These are phyloP conservation scores for Petroica traversi DNA, from an alignment of 2,113 vertebrate species.

Conservation along the genomic window DNA sequence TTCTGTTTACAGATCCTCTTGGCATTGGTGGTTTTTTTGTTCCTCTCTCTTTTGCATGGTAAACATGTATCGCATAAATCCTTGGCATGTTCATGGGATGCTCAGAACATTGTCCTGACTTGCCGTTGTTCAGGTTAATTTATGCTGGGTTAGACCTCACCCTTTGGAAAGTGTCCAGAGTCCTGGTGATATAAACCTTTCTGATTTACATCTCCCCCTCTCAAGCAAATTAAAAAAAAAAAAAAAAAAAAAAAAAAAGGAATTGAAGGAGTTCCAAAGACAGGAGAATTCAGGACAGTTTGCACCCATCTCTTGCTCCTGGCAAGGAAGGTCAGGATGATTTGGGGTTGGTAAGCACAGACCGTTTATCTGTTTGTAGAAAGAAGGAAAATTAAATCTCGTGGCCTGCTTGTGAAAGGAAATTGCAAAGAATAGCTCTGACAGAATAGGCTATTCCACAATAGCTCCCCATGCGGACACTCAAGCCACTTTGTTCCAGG, in stretches of 20 bases:
- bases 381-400: constrained; percentile 54
- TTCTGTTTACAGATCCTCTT: neutral
- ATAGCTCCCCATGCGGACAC: constrained; percentile 41
- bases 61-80: constrained; percentile 19
- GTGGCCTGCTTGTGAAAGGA: constrained; percentile 52
- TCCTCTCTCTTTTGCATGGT: neutral
- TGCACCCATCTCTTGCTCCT: neutral
- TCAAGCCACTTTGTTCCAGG: constrained; percentile 56
- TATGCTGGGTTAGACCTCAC: constrained; percentile 32
- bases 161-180: constrained; percentile 23
- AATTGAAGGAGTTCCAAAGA: neutral
- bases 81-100: neutral
- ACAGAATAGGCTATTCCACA: constrained; percentile 59
- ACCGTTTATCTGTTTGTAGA: constrained; percentile 23
- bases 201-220: neutral
- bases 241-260: neutral
- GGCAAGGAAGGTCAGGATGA: neutral
- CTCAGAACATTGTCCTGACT: constrained; percentile 28
- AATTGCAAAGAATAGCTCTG: constrained; percentile 60
- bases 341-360: neutral
- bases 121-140: constrained; percentile 30
- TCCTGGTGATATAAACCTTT: neutral
- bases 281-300: neutral
- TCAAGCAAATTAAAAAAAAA: neutral
- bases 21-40: neutral